Base-by-base conservation (phyloP, 2,888 invertebrate species). In the Anoplius nigerrimus region DNA sequence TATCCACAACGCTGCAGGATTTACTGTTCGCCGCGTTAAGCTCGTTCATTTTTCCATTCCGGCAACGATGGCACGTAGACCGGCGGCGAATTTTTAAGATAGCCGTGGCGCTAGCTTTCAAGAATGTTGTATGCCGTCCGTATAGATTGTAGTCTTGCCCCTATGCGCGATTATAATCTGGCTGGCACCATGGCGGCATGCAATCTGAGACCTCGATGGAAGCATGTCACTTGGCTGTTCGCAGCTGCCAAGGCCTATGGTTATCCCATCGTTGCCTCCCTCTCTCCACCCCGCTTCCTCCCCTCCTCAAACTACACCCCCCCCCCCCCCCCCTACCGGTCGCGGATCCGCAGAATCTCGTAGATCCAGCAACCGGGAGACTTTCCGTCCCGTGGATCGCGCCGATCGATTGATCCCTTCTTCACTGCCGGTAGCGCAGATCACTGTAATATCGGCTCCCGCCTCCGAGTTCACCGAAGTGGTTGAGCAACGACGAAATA, bases 171-270 rank as follows among this genome's bases (percentile, higher is more conserved):
- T 84, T 84, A 83, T 80, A 82, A 84, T 84, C 83, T 76, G 75
- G 72, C 71, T 70, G 79, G 76, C 76, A 71, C 82, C 76, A 80
- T 69, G 69, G 74, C 74, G 76, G 74, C 72, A 62, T 78, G 80
- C 80, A 80, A 83, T 83, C 78, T 80, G 78, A 81, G 81, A 80
- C 79, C 74, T 72, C 79, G 79, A 73, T 66, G 62, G 84, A 84
- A 83, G 81, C 83, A 82, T 84, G 85, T 85, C 85, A 85, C 84
- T 84, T 75, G 80, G 82, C 75, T 83, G 84, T 85, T 84, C 81
- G 82, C 84, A 78, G 78, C 80, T 82, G 80, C 76, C 77, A 70
- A 82, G 79, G 78, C 79, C 83, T 83, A 79, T 83, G 82, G 83
- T 84, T 84, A 84, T 79, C 80, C 82, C 69, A 66, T 78, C 78